Evolutionary conservation across 2,888 invertebrate species (phyloP).

Genomic region (Tetheella fluctuosa): DNA sequence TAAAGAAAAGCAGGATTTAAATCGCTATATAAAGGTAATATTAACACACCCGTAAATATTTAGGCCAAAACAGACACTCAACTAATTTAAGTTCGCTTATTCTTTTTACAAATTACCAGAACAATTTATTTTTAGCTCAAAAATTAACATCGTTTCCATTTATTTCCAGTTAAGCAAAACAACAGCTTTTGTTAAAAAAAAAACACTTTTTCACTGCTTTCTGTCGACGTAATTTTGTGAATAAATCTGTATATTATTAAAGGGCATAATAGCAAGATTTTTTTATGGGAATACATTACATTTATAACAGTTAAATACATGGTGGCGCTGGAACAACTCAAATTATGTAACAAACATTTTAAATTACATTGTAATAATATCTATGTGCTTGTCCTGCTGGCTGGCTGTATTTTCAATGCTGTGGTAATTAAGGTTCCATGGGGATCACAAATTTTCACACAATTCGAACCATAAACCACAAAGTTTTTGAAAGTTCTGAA

Average conservation of each 20-base stretch:
- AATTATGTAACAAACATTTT: no score
- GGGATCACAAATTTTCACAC: background rate
- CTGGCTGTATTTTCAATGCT: no score
- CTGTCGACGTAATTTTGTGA: background rate
- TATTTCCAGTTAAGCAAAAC: background rate
- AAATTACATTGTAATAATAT: no score
- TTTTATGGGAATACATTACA: background rate
- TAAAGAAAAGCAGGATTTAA: background rate
- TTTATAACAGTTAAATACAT: background rate
- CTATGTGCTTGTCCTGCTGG: no score
- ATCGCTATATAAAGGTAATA: no score
- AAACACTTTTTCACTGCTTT: background rate
- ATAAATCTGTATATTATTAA: background rate
- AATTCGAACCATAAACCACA: background rate
- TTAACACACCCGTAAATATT: background rate
- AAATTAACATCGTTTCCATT: background rate
- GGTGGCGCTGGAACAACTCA: no score
- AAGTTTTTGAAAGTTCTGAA: background rate
- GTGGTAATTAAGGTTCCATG: background rate
- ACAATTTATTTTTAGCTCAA: background rate
- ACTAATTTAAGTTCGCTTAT: background rate
- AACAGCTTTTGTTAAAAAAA: background rate
- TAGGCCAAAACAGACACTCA: background rate
- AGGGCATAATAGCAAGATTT: background rate
- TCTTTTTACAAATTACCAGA: background rate